A percentile compares a stretch with the other conserved stretches of the same genome.
Conservation (phyloP, 2,113 vertebrate genomes). For the Xyliphius kryptos region DNA sequence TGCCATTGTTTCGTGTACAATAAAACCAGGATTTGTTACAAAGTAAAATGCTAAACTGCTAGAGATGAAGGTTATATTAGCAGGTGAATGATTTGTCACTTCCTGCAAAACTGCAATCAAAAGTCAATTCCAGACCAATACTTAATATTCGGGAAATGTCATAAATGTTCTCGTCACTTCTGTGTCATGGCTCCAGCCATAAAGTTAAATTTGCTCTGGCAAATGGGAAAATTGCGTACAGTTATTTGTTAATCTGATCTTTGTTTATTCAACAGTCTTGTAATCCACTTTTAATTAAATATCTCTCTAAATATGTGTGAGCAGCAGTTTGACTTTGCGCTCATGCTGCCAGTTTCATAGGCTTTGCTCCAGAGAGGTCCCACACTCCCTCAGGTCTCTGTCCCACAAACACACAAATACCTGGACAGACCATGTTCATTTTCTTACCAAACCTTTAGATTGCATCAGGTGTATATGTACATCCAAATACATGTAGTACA, state of each 20-base stretch:
- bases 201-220: conserved; percentile 97
- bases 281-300: conserved; percentile 99
- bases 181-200: conserved; percentile 85
- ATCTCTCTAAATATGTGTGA: conserved; percentile 84
- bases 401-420: conserved; percentile 17
- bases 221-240: conserved; percentile 88
- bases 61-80: conserved; percentile 42
- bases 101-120: conserved; percentile 58
- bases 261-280: conserved; percentile 86
- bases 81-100: conserved; percentile 68
- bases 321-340: conserved; percentile 97
- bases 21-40: too few relatives aligned
- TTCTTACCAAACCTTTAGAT: background rate
- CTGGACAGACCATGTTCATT: conserved; percentile 9
- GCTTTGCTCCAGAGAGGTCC: conserved; percentile 38
- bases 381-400: conserved; percentile 24
- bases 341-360: conserved; percentile 66
- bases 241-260: conserved; percentile 97
- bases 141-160: conserved; percentile 72
- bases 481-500: background rate
- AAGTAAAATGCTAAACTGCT: too few relatives aligned
- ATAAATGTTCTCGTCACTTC: conserved; percentile 73
- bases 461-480: background rate
- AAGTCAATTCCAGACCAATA: conserved; percentile 64
- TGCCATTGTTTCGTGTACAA: too few relatives aligned